Evolutionary conservation across 2,797 vertebrate genomes (phyloP).

Genomic region (Eidolon dupreanum): DNA sequence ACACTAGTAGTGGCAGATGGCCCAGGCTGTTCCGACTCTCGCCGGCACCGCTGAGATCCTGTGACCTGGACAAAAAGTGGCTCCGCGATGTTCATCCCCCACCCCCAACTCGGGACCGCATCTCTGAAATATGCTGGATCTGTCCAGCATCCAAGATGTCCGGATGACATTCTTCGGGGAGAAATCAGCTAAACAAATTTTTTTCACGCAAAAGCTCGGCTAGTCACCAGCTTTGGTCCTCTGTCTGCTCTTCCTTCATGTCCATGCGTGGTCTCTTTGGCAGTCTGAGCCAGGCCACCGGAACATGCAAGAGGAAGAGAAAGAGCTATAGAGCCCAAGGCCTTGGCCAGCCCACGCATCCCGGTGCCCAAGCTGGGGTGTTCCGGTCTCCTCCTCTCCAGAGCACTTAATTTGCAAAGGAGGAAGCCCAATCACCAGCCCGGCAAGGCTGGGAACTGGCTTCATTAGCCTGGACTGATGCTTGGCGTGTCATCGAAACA

Average conservation of each 20-base stretch:
- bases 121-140: neutral
- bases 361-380: neutral
- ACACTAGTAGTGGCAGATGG: neutral
- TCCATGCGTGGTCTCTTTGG: neutral
- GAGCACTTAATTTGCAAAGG: neutral
- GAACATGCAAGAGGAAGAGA: neutral
- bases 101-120: accelerated
- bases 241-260: neutral
- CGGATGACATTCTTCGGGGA: neutral
- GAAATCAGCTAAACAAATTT: neutral
- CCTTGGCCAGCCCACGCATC: neutral
- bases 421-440: too few relatives aligned
- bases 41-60: neutral
- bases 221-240: neutral
- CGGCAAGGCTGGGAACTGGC: neutral
- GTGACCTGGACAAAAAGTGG: neutral
- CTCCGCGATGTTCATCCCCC: neutral
- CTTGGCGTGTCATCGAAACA: neutral
- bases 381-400: neutral
- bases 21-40: neutral
- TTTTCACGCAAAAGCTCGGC: neutral
- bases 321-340: neutral
- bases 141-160: neutral
- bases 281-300: neutral
- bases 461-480: neutral